Evolutionary conservation across 2,113 vertebrate species (phyloP).

Genomic region (Neopipo cinnamomea): DNA sequence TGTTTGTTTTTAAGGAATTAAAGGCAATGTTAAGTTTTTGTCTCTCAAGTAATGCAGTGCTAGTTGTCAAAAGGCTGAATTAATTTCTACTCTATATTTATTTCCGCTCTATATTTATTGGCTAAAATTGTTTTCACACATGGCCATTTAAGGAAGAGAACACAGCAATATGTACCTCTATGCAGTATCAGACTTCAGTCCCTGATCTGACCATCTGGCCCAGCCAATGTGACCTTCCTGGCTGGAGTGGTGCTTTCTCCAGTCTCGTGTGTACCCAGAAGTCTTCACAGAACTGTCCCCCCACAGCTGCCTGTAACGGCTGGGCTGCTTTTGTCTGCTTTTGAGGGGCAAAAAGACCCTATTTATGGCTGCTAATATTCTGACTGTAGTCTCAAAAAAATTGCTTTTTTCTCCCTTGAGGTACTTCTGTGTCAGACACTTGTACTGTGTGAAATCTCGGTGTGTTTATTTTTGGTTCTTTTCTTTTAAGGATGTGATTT

Average conservation of each 20-base stretch:
- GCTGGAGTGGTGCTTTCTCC: background rate
- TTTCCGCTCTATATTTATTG: background rate
- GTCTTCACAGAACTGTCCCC: background rate
- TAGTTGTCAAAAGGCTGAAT: background rate
- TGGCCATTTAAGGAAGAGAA: background rate
- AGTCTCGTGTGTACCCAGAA: rapidly evolving
- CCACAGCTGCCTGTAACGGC: rapidly evolving
- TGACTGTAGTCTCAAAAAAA: background rate
- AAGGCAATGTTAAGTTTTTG: background rate
- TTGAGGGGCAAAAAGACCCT: background rate
- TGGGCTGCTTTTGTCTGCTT: background rate
- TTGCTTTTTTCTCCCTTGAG: background rate
- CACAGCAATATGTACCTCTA: rapidly evolving
- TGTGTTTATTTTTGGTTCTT: too few species aligned
- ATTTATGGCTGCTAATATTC: background rate
- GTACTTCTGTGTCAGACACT: background rate
- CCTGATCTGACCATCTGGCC: background rate
- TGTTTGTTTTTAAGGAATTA: background rate
- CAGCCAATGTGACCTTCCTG: rapidly evolving
- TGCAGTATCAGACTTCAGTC: too few species aligned
- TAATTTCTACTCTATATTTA: background rate
- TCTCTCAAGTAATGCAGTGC: background rate
- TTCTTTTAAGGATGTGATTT: background rate
- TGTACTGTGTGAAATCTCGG: background rate
- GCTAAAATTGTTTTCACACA: background rate